Conservation (phyloP, 2,888 invertebrate genomes). For the Hemithea aestivaria region DNA sequence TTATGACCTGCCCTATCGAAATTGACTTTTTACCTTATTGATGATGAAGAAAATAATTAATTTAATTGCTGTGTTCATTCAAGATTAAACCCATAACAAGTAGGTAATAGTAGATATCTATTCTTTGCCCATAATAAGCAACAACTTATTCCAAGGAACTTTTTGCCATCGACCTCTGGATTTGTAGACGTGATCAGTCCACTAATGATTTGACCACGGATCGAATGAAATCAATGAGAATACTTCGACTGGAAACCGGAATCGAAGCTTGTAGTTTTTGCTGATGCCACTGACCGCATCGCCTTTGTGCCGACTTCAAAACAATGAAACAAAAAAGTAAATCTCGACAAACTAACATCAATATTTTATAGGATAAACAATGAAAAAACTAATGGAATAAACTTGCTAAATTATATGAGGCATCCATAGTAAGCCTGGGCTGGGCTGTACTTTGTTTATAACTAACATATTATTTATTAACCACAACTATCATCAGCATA, state of each 20-base stretch:
- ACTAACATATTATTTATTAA: too few relatives aligned
- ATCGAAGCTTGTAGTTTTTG: constrained; percentile 22
- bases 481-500: too few relatives aligned
- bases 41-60: too few relatives aligned
- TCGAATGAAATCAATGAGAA: constrained; percentile 23
- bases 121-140: too few relatives aligned
- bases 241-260: constrained; percentile 18
- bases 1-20: too few relatives aligned
- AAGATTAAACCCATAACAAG: too few relatives aligned
- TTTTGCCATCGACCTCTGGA: constrained; percentile 17
- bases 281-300: constrained; percentile 18
- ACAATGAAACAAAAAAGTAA: constrained; percentile 14
- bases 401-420: constrained; percentile 1
- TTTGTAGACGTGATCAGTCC: constrained; percentile 24
- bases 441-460: too few relatives aligned
- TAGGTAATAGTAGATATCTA: too few relatives aligned
- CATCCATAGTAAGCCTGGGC: too few relatives aligned
- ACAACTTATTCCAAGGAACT: constrained; percentile 6
- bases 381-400: background rate
- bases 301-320: constrained; percentile 13
- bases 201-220: constrained; percentile 13
- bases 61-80: too few relatives aligned
- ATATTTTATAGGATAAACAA: too few relatives aligned
- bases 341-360: constrained; percentile 7
- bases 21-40: too few relatives aligned